Conservation (phyloP, 1,140 invertebrate species). For the Radopholus similis region DNA sequence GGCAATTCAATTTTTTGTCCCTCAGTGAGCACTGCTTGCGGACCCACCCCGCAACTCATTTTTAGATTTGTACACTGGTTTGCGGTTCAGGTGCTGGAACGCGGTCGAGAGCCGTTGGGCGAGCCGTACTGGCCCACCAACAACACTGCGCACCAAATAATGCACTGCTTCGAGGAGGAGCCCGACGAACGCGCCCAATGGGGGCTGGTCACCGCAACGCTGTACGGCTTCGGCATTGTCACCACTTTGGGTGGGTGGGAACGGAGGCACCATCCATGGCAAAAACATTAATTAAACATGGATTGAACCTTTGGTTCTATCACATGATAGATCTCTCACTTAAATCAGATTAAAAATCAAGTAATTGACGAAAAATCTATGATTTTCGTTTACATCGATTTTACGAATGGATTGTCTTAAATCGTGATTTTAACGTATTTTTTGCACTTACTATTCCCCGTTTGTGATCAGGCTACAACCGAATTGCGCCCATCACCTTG, state of each 20-base stretch:
- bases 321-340: too few relatives aligned
- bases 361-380: too few relatives aligned
- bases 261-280: background rate
- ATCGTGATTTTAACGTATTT: too few relatives aligned
- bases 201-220: constrained; percentile 50
- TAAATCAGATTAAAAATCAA: too few relatives aligned
- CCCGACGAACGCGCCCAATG: constrained; percentile 42
- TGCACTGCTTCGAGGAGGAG: constrained; percentile 33
- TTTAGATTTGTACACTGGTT: background rate
- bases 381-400: too few relatives aligned
- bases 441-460: constrained; percentile 11
- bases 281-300: too few relatives aligned
- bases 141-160: constrained; percentile 18
- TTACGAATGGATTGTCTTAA: too few relatives aligned
- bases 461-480: constrained; percentile 54
- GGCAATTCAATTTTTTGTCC: too few relatives aligned
- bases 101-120: background rate
- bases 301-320: too few relatives aligned
- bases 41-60: background rate
- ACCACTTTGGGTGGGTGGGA: constrained; percentile 49
- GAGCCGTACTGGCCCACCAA: background rate
- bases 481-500: constrained; percentile 56
- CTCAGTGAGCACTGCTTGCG: background rate
- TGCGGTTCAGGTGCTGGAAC: background rate
- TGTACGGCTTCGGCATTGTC: constrained; percentile 59